Conservation (phyloP, 1,140 invertebrate genomes). For the Dreissena polymorpha region DNA sequence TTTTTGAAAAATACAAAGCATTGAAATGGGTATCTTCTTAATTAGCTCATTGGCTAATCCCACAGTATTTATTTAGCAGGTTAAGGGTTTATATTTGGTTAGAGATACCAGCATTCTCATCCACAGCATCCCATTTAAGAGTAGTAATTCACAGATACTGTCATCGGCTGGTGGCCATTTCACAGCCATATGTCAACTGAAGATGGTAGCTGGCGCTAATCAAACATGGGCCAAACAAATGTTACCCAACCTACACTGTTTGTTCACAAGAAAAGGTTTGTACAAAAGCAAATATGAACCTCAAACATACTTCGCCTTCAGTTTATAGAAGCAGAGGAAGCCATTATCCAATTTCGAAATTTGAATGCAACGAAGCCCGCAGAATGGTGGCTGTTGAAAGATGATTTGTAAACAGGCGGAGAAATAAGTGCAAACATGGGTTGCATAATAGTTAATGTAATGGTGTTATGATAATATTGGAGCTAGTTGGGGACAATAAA, state of each 20-base stretch:
- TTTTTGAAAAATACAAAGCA: too few relatives aligned
- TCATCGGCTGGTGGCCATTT: too few relatives aligned
- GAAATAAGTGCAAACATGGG: not conserved
- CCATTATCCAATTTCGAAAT: not conserved
- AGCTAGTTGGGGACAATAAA: not conserved
- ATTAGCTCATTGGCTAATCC: too few relatives aligned
- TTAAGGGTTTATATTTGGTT: too few relatives aligned
- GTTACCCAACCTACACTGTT: not conserved
- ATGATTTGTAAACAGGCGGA: not conserved
- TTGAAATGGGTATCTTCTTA: too few relatives aligned
- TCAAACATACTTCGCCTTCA: not conserved
- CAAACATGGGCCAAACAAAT: not conserved
- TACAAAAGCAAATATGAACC: not conserved
- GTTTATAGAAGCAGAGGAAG: slow-evolving; percentile 5
- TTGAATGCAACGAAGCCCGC: not conserved
- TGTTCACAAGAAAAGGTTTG: not conserved
- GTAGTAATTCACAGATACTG: too few relatives aligned
- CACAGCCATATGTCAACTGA: too few relatives aligned
- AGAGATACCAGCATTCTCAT: too few relatives aligned
- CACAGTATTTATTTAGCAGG: too few relatives aligned
- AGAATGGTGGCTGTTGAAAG: not conserved
- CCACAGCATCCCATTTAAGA: too few relatives aligned
- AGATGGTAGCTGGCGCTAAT: not conserved
- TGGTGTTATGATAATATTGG: not conserved
- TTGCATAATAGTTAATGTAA: not conserved